These are phyloP conservation scores for Trididemnum nubilum DNA, from an alignment of 23 tunicate genomes.

Conservation along the genomic window DNA sequence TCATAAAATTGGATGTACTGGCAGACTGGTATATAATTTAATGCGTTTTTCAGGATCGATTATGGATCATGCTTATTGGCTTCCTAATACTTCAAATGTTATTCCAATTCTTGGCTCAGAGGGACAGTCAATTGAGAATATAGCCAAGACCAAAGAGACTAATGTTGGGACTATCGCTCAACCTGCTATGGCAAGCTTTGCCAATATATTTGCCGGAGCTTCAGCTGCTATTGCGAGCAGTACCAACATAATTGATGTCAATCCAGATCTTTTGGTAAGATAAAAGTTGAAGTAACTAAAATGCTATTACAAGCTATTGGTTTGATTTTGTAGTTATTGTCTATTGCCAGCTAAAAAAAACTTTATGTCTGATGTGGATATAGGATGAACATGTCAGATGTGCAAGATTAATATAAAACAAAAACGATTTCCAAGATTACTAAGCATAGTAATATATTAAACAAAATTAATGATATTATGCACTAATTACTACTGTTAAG, in stretches of 20 bases:
- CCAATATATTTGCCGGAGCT: slow-evolving; percentile 89
- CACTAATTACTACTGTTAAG: too few relatives aligned
- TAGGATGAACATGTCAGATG: too few relatives aligned
- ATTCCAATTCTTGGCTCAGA: slow-evolving; percentile 5
- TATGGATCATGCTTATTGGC: slow-evolving; percentile 47
- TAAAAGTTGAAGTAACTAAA: neutral
- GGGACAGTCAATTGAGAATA: neutral
- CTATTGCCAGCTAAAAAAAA: too few relatives aligned
- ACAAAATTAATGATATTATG: too few relatives aligned
- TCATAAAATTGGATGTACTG: too few relatives aligned
- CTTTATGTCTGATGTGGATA: too few relatives aligned
- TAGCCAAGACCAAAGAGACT: slow-evolving; percentile 38
- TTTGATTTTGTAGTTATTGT: too few relatives aligned
- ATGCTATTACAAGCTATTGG: neutral
- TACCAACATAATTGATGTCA: slow-evolving; percentile 5
- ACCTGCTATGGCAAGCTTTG: slow-evolving; percentile 73
- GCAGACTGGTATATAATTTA: too few relatives aligned
- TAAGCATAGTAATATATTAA: too few relatives aligned
- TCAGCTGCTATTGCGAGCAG: slow-evolving; percentile 84
- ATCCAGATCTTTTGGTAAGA: slow-evolving; percentile 37
- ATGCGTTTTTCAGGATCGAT: too few relatives aligned
- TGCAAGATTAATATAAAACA: too few relatives aligned
- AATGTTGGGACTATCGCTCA: slow-evolving; percentile 56
- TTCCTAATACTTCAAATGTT: slow-evolving; percentile 16
- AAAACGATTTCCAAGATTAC: too few relatives aligned